Percentiles rank a stretch among this genome's conserved stretches.
phyloP scores from a whole-genome alignment of 2,113 vertebrate species.

The Oreochromis aureus region DNA sequence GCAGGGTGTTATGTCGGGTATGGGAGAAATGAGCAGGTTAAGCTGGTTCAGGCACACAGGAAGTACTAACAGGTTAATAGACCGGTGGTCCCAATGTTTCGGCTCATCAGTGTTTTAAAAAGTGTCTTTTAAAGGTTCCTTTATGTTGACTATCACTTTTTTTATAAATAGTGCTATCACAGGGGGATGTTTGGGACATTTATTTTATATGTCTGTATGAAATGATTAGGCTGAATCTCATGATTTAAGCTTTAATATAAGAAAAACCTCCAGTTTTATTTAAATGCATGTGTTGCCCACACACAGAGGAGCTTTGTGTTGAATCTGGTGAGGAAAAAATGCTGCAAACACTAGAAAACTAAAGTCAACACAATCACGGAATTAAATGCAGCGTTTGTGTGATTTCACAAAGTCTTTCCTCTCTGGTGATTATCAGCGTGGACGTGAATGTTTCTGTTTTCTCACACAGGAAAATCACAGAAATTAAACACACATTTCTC shows the following conservation, averaged over 20 bases:
- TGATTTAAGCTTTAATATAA: not conserved
- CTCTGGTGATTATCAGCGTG: not conserved
- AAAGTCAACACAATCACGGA: not conserved
- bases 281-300: not conserved
- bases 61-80: not conserved
- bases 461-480: not conserved
- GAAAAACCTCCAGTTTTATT: not conserved
- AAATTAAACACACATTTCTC: not conserved
- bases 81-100: not conserved
- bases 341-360: not conserved
- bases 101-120: not conserved
- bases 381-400: not conserved
- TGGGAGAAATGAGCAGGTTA: not conserved
- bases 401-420: not conserved
- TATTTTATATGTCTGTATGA: not conserved
- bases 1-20: fast-evolving
- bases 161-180: not conserved
- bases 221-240: not conserved
- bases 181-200: not conserved
- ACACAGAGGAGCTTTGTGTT: not conserved
- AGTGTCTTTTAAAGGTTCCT: not conserved
- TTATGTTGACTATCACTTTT: not conserved
- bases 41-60: not conserved
- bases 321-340: not conserved
- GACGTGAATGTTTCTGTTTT: not conserved